Base-by-base conservation (phyloP, 2,113 vertebrate species). In the Potamarius usumacintae region DNA sequence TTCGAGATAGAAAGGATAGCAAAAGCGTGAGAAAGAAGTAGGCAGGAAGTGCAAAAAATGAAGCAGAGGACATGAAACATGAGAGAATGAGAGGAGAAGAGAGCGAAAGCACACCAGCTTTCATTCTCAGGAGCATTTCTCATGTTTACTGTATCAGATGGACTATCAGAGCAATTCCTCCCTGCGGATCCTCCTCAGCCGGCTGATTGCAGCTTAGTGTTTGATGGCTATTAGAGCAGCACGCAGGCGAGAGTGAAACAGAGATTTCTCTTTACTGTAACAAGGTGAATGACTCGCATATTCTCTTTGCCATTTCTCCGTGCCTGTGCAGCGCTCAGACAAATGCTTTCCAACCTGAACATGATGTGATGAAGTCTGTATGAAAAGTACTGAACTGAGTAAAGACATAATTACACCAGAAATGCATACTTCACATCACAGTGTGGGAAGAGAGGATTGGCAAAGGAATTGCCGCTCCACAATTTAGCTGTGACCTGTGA, bases 181-280 rank as follows among this genome's bases (percentile, higher is more conserved):
- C 93, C 92, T 10, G 85, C 91, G 93, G 93, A 94, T 90, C 87
- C 89, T 92, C 91, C 92, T 85, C 90, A 84, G 67, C 69, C 69
- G 55, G 30, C 63, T 42, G 55, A 82, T 20, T 60, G 34, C 67
- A 17, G 78, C 69, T 82, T 25, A 27, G 50, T 42, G 53, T 87
- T 87, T 83, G 86, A 83, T 63, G 86, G 69, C 81, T 87, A 83
- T 87, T 87, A 76, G n/a, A 77, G 74, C 58, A 65, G 53, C 42
- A 53, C 18, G 20, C 71, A 52, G 86, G 9, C 42, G 48, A 77
- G 69, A 77, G 57, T 83, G 58, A 87, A 83, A 83, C 48, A 62
- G 53, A 82, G 55, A 76, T 63, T 63, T 34, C 80, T 82, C 69
- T 83, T 76, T 55, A 30, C 57, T 77, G 42, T 76, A 87, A 76